These are phyloP conservation scores for Anthopleura xanthogrammica DNA, from an alignment of 92 coral and sea anemone genomes.

Conservation along the genomic window DNA sequence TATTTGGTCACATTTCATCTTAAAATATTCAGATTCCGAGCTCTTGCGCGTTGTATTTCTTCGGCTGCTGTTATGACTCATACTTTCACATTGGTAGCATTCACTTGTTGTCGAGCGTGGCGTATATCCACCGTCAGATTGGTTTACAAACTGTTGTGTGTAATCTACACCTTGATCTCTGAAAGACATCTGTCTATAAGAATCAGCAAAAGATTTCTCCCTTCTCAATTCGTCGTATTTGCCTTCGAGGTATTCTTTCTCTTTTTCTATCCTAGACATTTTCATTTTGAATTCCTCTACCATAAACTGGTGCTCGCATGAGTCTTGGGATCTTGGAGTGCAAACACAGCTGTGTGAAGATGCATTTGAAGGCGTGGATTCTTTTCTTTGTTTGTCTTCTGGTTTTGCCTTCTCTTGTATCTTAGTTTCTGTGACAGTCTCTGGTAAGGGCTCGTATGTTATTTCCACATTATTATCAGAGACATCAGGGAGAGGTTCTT, in stretches of 20 bases:
- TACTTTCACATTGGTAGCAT: conserved; percentile 23
- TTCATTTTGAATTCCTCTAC: conserved; percentile 68
- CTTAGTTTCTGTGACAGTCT: background rate
- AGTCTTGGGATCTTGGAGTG: conserved; percentile 38
- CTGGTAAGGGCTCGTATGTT: conserved; percentile 7
- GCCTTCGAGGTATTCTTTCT: conserved; percentile 67
- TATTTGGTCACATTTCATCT: conserved; percentile 73
- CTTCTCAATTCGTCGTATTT: conserved; percentile 64
- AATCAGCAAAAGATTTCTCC: conserved; percentile 33
- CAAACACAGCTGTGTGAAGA: conserved; percentile 19
- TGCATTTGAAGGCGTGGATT: conserved; percentile 3
- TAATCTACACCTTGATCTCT: conserved; percentile 12
- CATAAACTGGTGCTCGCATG: conserved; percentile 54
- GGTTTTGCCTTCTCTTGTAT: background rate
- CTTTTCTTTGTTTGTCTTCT: conserved; percentile 11
- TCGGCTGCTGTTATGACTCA: conserved; percentile 14
- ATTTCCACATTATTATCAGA: background rate
- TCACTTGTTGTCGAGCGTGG: conserved; percentile 30
- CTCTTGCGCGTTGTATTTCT: conserved; percentile 28
- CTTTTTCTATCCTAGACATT: conserved; percentile 60
- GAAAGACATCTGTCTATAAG: conserved; percentile 11
- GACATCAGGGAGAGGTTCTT: conserved; percentile 7
- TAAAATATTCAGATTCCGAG: conserved; percentile 71
- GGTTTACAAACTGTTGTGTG: conserved; percentile 1
- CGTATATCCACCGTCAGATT: conserved; percentile 6